These are phyloP conservation scores for Rhingia rostrata DNA, from an alignment of 2,888 invertebrate genomes.

Conservation along the genomic window DNA sequence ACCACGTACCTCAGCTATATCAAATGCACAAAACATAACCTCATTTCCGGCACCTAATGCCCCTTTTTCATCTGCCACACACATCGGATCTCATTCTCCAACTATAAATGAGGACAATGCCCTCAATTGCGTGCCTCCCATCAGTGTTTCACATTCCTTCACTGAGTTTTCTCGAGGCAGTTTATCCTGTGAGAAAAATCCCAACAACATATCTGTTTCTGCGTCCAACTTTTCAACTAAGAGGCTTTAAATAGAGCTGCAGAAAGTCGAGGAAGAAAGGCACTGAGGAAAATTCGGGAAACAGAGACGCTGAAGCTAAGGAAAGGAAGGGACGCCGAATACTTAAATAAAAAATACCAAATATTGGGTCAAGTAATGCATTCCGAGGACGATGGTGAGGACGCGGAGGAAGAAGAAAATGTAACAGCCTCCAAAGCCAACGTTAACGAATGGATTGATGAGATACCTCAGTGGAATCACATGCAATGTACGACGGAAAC, in stretches of 20 bases:
- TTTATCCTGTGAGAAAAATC: too few species aligned
- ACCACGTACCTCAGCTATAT: too few species aligned
- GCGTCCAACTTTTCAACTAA: slow-evolving; percentile 9
- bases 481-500: slow-evolving; percentile 15
- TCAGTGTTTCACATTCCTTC: too few species aligned
- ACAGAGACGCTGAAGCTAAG: slow-evolving; percentile 3
- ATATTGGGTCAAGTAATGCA: slow-evolving; percentile 5
- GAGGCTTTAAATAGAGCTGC: slow-evolving; percentile 28
- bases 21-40: not conserved
- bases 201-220: not conserved
- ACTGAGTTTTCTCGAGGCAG: too few species aligned
- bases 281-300: slow-evolving; percentile 25
- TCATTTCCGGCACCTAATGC: not conserved
- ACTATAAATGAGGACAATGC: not conserved
- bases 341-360: slow-evolving; percentile 23
- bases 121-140: too few species aligned
- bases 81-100: not conserved
- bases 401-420: not conserved
- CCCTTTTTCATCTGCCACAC: not conserved
- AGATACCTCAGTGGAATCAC: not conserved
- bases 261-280: slow-evolving; percentile 32
- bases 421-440: not conserved
- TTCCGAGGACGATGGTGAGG: slow-evolving; percentile 8
- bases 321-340: slow-evolving; percentile 1
- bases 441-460: not conserved